These are phyloP conservation scores for Diploscapter pachys DNA, from an alignment of 1,140 invertebrate genomes.

Conservation along the genomic window DNA sequence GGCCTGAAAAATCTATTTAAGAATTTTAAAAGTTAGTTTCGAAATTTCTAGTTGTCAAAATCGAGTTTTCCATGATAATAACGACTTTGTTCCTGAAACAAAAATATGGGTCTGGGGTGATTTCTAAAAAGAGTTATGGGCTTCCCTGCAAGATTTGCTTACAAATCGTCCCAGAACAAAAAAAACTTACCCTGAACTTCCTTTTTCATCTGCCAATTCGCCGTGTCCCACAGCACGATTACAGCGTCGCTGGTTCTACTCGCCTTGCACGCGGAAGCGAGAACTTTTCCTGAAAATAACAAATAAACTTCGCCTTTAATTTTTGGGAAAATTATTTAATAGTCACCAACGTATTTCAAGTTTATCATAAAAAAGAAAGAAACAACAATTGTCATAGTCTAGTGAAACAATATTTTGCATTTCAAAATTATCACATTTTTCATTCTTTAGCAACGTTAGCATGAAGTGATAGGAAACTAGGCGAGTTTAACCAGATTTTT, in stretches of 20 bases:
- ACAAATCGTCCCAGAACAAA: neutral
- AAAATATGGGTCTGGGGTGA: neutral
- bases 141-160: neutral
- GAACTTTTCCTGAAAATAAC: conserved; percentile 5
- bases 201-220: conserved; percentile 71
- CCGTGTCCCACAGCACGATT: conserved; percentile 70
- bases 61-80: neutral
- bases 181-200: conserved; percentile 17
- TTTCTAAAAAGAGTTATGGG: neutral
- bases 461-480: neutral
- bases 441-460: conserved; percentile 67
- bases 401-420: conserved; percentile 70
- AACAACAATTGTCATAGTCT: too few relatives aligned
- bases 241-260: conserved; percentile 63
- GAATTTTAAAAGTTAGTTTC: neutral
- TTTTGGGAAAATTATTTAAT: conserved; percentile 67
- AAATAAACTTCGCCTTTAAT: neutral
- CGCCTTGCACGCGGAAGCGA: conserved; percentile 48
- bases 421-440: conserved; percentile 62
- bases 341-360: too few relatives aligned
- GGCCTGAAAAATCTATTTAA: conserved; percentile 58
- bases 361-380: too few relatives aligned
- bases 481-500: neutral
- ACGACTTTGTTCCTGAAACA: neutral
- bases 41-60: neutral